Conservation (phyloP, 37 sponge, comb jelly and placozoan genomes). For the Diacarnus erythraeanus region DNA sequence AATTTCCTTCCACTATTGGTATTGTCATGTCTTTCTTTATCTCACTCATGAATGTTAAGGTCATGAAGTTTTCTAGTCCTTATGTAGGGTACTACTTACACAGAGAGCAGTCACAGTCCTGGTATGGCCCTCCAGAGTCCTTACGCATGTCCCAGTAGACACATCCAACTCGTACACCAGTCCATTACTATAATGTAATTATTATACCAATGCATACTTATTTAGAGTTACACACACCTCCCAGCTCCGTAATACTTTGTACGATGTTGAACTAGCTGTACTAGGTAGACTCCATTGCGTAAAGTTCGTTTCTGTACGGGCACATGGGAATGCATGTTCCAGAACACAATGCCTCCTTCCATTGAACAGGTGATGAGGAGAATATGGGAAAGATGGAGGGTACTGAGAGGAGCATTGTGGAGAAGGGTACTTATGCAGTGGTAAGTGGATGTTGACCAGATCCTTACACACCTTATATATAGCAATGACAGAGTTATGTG, state of each 20-base stretch:
- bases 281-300: slow-evolving; percentile 9
- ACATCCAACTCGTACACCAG: slow-evolving; percentile 73
- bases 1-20: too few species aligned
- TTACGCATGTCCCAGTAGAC: slow-evolving; percentile 46
- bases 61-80: too few species aligned
- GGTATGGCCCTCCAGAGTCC: slow-evolving; percentile 61
- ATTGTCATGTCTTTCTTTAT: too few species aligned
- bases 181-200: slow-evolving; percentile 39
- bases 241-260: slow-evolving; percentile 50
- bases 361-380: slow-evolving; percentile 51
- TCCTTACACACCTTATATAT: slow-evolving; percentile 47
- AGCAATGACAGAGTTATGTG: not conserved
- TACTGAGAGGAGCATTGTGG: slow-evolving; percentile 28
- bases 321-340: slow-evolving; percentile 18
- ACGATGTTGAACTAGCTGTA: slow-evolving; percentile 8
- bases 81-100: slow-evolving; percentile 22
- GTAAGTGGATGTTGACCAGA: slow-evolving; percentile 46
- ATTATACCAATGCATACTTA: not conserved
- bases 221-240: slow-evolving; percentile 20
- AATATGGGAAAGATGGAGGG: slow-evolving; percentile 49
- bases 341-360: not conserved
- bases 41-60: too few species aligned
- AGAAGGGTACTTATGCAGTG: slow-evolving; percentile 13
- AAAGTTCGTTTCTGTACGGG: slow-evolving; percentile 38
- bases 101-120: slow-evolving; percentile 42